Conservation (phyloP, 2,113 vertebrate genomes). For the Pollachius pollachius region DNA sequence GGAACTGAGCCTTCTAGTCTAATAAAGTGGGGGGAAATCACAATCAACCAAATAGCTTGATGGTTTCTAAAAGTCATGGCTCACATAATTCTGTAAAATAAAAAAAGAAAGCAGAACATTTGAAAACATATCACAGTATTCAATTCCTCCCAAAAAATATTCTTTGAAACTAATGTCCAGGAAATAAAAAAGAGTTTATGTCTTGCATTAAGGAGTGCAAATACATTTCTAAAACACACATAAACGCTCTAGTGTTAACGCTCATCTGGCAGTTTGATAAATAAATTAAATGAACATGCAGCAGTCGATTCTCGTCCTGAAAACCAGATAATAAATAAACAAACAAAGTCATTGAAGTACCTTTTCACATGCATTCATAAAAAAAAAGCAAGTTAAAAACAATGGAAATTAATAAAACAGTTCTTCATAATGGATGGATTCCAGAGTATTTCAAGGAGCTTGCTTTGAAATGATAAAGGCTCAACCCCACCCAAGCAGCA, state of each 20-base stretch:
- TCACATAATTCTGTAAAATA: not conserved
- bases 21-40: not conserved
- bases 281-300: too few relatives aligned
- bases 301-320: too few relatives aligned
- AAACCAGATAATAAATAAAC: not conserved
- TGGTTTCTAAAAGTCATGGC: not conserved
- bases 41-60: not conserved
- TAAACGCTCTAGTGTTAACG: too few relatives aligned
- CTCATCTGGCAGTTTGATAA: too few relatives aligned
- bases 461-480: slow-evolving; percentile 4
- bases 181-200: too few relatives aligned
- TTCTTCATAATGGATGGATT: slow-evolving; percentile 30
- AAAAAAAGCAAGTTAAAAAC: slow-evolving; percentile 43
- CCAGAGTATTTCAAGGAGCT: slow-evolving; percentile 33
- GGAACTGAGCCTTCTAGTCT: not conserved
- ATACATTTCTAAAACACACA: too few relatives aligned
- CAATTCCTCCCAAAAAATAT: too few relatives aligned
- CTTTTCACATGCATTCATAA: slow-evolving; percentile 59
- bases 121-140: not conserved
- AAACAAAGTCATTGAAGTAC: not conserved
- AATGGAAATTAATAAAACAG: slow-evolving; percentile 36
- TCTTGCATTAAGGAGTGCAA: too few relatives aligned
- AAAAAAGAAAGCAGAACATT: not conserved
- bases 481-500: slow-evolving; percentile 13
- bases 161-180: too few relatives aligned